Evolutionary conservation across 1,140 invertebrate species (phyloP).

Genomic region (Aphelinus atriplicis): DNA sequence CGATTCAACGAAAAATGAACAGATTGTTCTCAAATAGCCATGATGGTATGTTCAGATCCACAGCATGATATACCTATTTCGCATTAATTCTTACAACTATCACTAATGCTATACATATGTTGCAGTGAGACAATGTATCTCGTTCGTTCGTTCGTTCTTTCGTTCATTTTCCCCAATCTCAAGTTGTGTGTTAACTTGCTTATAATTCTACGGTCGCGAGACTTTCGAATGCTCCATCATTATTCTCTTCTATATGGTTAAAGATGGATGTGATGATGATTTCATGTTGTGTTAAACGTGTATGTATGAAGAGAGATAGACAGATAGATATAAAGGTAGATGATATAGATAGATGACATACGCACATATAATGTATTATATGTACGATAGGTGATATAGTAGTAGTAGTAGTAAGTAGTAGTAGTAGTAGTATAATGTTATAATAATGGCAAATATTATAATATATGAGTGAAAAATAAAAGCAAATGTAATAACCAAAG

Average conservation of each 20-base stretch:
- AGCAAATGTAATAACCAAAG: not conserved
- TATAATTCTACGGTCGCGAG: not conserved
- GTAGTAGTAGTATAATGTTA: conserved; percentile 7
- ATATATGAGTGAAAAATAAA: not conserved
- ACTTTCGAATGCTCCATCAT: not conserved
- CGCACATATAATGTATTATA: not conserved
- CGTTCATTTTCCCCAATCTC: not conserved
- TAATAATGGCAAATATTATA: conserved; percentile 13
- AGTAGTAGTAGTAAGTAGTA: not conserved
- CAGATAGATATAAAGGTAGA: conserved; percentile 27
- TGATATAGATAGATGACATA: conserved; percentile 23
- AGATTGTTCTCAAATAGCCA: too few relatives aligned
- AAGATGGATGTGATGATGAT: conserved; percentile 19
- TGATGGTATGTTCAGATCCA: conserved; percentile 9
- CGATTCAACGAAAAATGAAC: too few relatives aligned
- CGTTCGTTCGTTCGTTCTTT: conserved; percentile 1
- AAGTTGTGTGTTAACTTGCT: not conserved
- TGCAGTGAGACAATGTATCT: conserved; percentile 19
- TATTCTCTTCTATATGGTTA: not conserved
- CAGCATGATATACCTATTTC: not conserved
- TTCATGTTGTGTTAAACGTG: conserved; percentile 1
- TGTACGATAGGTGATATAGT: conserved; percentile 1
- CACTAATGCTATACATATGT: not conserved
- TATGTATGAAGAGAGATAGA: conserved; percentile 24
- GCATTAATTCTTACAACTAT: too few relatives aligned